Percentiles rank a stretch among this genome's conserved stretches.
Conservation (phyloP, 2,797 vertebrate species). For the Phaenicophaeus curvirostris region DNA sequence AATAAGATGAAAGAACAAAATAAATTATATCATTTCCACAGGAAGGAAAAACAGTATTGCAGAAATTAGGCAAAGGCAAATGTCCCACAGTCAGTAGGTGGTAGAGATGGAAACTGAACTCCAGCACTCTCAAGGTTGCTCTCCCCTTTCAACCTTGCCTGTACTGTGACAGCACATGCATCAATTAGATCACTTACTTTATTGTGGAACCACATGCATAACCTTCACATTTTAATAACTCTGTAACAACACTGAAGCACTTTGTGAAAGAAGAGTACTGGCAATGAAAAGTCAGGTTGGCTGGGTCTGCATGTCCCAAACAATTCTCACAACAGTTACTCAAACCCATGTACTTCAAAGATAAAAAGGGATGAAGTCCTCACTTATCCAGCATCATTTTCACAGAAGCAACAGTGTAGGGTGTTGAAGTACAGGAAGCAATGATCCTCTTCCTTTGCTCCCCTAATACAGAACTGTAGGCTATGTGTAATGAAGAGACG, state of each 20-base stretch:
- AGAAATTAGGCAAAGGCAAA: background rate
- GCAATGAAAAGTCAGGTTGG: background rate
- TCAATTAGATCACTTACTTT: background rate
- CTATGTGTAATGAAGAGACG: conserved; percentile 41
- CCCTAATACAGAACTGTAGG: background rate
- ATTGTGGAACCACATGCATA: background rate
- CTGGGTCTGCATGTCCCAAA: background rate
- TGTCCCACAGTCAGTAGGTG: background rate
- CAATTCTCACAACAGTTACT: background rate
- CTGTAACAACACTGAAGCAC: background rate
- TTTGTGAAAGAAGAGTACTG: background rate
- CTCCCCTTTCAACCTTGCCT: background rate
- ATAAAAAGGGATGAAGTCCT: background rate
- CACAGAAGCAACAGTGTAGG: background rate
- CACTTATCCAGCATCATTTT: background rate
- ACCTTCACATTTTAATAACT: background rate
- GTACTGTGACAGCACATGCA: background rate
- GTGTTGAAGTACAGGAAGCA: background rate
- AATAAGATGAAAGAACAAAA: background rate
- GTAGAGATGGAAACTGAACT: background rate
- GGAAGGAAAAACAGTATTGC: background rate
- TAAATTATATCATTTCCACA: background rate
- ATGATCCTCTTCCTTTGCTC: background rate
- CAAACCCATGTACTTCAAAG: background rate
- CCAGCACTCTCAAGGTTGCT: background rate